Conservation (phyloP, 2,888 invertebrate species). For the Euplagia quadripunctaria region DNA sequence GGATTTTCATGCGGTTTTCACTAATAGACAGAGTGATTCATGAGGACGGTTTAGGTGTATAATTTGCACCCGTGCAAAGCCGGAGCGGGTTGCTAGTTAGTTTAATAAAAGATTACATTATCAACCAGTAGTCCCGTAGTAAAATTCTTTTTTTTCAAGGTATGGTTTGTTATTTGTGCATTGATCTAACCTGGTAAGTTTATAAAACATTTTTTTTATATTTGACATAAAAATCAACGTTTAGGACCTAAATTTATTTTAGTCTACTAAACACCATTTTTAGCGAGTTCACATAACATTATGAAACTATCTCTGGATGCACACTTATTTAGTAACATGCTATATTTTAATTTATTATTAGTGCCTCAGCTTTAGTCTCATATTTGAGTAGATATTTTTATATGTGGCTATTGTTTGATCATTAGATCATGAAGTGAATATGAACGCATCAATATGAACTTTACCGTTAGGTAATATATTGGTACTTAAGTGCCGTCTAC, state of each 20-base stretch:
- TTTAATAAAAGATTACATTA: too few species aligned
- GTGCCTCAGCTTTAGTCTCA: conserved; percentile 54
- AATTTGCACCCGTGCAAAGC: too few species aligned
- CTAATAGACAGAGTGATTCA: too few species aligned
- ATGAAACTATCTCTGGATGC: background rate
- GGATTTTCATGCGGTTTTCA: too few species aligned
- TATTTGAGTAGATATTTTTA: conserved; percentile 60
- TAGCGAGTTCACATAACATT: too few species aligned
- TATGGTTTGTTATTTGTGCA: background rate
- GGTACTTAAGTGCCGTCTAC: conserved; percentile 14
- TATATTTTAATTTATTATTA: conserved; percentile 47
- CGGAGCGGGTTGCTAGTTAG: too few species aligned
- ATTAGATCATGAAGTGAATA: conserved; percentile 32
- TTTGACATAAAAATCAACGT: too few species aligned
- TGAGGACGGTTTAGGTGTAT: too few species aligned
- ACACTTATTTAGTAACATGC: conserved; percentile 11
- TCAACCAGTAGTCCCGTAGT: too few species aligned
- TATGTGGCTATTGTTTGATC: conserved; percentile 45
- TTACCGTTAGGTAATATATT: conserved; percentile 26
- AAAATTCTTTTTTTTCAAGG: background rate
- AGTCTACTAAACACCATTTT: too few species aligned
- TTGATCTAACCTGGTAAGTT: background rate
- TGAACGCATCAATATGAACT: conserved; percentile 36
- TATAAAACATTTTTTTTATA: background rate
- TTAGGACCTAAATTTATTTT: too few species aligned